These are phyloP conservation scores for Anabas testudineus DNA, from an alignment of 2,797 vertebrate species.

Conservation along the genomic window DNA sequence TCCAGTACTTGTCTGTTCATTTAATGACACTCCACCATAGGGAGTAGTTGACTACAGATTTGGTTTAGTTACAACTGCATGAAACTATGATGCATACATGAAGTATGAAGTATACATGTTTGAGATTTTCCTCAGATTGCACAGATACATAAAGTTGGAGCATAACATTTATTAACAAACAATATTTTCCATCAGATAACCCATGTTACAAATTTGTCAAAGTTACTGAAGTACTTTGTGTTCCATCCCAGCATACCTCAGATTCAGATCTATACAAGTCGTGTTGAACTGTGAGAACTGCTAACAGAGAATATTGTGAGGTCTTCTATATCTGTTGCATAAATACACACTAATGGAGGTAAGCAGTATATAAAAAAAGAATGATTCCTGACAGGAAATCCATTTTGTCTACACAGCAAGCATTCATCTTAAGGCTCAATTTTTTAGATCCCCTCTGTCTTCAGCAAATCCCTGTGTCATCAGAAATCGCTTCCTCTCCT, in stretches of 20 bases:
- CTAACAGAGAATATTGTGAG: slow-evolving; percentile 45
- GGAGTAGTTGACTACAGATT: too few relatives aligned
- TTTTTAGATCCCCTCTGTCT: slow-evolving; percentile 59
- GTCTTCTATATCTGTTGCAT: slow-evolving; percentile 54
- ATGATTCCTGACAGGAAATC: slow-evolving; percentile 74
- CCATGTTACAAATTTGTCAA: neutral
- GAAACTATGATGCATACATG: too few relatives aligned
- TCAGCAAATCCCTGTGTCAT: slow-evolving; percentile 62
- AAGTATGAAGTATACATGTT: too few relatives aligned
- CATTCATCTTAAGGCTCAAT: slow-evolving; percentile 64
- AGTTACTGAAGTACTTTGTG: neutral
- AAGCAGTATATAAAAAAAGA: slow-evolving; percentile 60
- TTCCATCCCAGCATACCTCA: neutral
- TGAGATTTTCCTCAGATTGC: too few relatives aligned
- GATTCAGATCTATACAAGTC: slow-evolving; percentile 4
- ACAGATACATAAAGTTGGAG: too few relatives aligned
- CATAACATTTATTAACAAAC: too few relatives aligned
- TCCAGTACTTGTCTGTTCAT: neutral
- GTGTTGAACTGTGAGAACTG: slow-evolving; percentile 45
- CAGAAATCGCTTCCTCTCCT: slow-evolving; percentile 58
- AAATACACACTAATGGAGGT: slow-evolving; percentile 62
- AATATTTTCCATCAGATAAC: slow-evolving; percentile 3
- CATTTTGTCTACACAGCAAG: slow-evolving; percentile 66
- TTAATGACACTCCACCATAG: neutral
- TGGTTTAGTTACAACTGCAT: too few relatives aligned